Conservation (phyloP, 2,797 vertebrate species). For the Lithobates pipiens region DNA sequence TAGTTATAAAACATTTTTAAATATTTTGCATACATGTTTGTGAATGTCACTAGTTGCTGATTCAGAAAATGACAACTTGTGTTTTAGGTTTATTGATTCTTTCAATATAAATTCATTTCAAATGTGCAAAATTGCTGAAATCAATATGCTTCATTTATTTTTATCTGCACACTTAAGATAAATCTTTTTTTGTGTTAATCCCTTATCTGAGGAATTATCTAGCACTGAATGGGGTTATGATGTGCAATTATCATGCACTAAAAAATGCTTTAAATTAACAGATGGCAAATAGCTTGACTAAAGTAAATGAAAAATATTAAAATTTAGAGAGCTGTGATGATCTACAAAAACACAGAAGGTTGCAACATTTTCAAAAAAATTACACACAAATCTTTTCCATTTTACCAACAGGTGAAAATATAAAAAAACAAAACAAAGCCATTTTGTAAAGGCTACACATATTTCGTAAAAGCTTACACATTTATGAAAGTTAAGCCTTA, state of each 20-base stretch:
- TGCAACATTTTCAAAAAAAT: neutral
- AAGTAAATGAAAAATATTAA: slow-evolving; percentile 16
- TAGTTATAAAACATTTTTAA: neutral
- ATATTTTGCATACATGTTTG: neutral
- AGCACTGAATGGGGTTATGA: slow-evolving; percentile 44
- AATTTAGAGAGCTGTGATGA: neutral
- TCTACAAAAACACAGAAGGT: neutral
- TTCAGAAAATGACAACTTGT: slow-evolving; percentile 16
- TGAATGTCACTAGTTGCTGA: slow-evolving; percentile 4
- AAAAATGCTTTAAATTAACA: slow-evolving; percentile 37
- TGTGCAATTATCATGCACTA: slow-evolving; percentile 19
- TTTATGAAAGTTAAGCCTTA: too few species aligned
- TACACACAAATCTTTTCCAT: neutral
- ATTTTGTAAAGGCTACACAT: neutral
- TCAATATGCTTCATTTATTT: slow-evolving; percentile 28
- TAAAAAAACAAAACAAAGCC: too few species aligned
- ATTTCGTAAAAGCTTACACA: too few species aligned
- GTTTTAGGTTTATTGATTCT: slow-evolving; percentile 22
- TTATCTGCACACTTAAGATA: neutral
- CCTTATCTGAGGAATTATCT: slow-evolving; percentile 35
- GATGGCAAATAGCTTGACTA: slow-evolving; percentile 29
- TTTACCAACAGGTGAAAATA: neutral
- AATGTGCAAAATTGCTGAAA: slow-evolving; percentile 23
- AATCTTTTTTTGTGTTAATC: slow-evolving; percentile 14
- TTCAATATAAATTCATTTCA: slow-evolving; percentile 14